phyloP scores from a whole-genome alignment of 2,113 vertebrate genomes.

The Entomyzon cyanotis region DNA sequence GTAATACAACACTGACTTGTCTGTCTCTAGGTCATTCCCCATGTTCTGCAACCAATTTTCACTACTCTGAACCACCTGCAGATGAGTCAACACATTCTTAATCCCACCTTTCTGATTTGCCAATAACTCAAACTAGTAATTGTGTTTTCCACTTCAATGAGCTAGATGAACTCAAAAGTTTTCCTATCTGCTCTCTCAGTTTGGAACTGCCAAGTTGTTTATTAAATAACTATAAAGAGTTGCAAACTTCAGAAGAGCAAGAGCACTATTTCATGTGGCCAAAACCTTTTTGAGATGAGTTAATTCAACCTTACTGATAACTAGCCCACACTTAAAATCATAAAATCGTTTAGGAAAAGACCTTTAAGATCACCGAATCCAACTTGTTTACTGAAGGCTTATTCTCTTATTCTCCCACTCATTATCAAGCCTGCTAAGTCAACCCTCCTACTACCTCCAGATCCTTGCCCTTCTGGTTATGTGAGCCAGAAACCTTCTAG shows the following conservation, averaged over 20 bases:
- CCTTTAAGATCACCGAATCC: not conserved
- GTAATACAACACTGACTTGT: not conserved
- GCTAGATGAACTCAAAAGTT: not conserved
- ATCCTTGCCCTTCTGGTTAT: not conserved
- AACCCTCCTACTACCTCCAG: not conserved
- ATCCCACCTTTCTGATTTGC: not conserved
- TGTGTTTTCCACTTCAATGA: not conserved
- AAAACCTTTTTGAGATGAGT: not conserved
- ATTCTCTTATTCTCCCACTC: not conserved
- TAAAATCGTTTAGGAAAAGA: accelerated
- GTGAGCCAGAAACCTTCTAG: not conserved
- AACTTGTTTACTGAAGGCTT: not conserved
- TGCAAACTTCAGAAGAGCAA: not conserved
- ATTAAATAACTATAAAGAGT: not conserved
- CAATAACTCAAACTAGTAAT: not conserved
- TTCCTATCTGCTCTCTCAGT: not conserved
- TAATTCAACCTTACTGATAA: not conserved
- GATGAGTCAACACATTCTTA: not conserved
- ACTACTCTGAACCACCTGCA: not conserved
- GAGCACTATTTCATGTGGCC: not conserved
- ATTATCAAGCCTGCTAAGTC: not conserved
- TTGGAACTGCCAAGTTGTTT: not conserved
- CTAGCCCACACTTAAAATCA: not conserved
- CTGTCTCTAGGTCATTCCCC: not conserved
- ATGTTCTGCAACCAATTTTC: not conserved